These are phyloP conservation scores for Monopterus albus DNA, from an alignment of 2,113 vertebrate genomes.

Conservation along the genomic window DNA sequence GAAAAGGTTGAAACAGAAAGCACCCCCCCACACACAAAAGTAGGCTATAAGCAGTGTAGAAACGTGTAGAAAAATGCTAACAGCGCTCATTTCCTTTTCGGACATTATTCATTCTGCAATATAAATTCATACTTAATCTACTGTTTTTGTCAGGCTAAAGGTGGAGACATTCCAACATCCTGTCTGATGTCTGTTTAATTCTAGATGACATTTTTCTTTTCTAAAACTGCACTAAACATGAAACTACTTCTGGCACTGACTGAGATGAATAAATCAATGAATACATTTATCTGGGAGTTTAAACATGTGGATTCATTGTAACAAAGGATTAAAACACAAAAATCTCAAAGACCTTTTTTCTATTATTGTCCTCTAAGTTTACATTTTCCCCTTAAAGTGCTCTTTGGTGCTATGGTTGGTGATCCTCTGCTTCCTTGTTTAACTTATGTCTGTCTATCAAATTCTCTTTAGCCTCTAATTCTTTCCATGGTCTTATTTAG, in stretches of 20 bases:
- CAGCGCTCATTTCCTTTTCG: conserved; percentile 12
- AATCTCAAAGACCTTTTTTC: too few relatives aligned
- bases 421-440: not conserved
- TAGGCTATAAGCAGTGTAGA: too few relatives aligned
- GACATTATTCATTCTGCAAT: not conserved
- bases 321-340: too few relatives aligned
- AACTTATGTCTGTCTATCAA: conserved; percentile 16
- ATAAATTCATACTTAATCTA: conserved; percentile 2
- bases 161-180: not conserved
- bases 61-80: conserved; percentile 18
- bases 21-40: too few relatives aligned
- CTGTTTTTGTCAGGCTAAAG: conserved; percentile 6
- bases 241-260: too few relatives aligned
- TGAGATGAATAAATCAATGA: too few relatives aligned
- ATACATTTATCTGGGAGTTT: too few relatives aligned
- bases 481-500: not conserved
- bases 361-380: not conserved
- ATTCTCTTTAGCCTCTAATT: conserved; percentile 16
- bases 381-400: not conserved
- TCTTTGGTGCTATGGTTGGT: not conserved
- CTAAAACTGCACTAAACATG: too few relatives aligned
- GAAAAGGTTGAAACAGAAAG: too few relatives aligned
- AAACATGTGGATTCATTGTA: too few relatives aligned
- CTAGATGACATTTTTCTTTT: conserved; percentile 1
- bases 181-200: not conserved